phyloP scores from a whole-genome alignment of 2,113 vertebrate species.

The Grantiella picta region DNA sequence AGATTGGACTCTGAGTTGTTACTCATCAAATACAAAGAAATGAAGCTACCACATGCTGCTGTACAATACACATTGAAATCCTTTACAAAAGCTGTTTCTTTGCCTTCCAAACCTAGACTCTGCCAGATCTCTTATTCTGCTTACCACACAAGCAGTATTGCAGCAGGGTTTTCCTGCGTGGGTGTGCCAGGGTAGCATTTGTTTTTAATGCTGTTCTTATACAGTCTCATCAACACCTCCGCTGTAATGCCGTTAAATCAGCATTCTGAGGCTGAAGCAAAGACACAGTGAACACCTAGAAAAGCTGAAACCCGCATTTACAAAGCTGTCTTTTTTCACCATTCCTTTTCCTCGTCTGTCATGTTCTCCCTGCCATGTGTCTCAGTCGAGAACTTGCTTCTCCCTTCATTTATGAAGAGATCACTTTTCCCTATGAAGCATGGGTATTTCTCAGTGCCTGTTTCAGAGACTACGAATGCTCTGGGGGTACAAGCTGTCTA shows the following conservation, averaged over 20 bases:
- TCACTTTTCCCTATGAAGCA: not conserved
- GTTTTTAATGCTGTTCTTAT: not conserved
- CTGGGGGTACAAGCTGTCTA: not conserved
- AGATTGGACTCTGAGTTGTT: not conserved
- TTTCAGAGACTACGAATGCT: not conserved
- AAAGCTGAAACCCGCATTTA: not conserved
- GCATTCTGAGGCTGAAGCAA: not conserved
- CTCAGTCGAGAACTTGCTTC: not conserved
- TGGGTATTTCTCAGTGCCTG: not conserved
- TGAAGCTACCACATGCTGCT: not conserved
- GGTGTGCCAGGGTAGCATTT: not conserved
- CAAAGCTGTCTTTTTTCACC: not conserved
- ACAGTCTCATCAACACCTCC: not conserved
- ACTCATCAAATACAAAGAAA: not conserved
- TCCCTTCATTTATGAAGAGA: not conserved
- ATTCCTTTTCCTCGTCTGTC: not conserved
- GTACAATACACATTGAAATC: constrained; percentile 17
- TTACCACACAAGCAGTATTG: not conserved
- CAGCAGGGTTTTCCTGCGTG: not conserved
- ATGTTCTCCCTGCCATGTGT: not conserved
- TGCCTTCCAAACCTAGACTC: not conserved
- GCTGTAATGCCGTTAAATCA: not conserved
- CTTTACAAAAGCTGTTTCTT: not conserved
- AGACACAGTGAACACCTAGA: not conserved
- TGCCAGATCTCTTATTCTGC: constrained; percentile 13